Evolutionary conservation across 1,140 invertebrate species (phyloP).

Genomic region (Diabrotica undecimpunctata): DNA sequence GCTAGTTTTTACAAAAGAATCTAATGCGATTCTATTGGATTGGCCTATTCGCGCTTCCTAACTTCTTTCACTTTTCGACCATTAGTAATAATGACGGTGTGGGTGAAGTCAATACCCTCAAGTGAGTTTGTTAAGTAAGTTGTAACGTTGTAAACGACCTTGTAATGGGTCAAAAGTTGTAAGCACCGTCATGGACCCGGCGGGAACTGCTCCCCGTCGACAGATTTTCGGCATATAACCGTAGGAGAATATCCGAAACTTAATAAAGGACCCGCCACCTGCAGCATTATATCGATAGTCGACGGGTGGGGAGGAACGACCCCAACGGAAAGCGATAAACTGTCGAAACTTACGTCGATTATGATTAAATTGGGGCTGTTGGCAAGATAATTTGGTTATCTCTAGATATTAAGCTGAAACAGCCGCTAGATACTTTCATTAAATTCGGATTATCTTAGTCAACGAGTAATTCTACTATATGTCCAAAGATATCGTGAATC

Average conservation of each 20-base stretch:
- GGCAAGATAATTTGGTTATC: not conserved
- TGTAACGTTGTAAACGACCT: conserved; percentile 18
- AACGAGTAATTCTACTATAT: not conserved
- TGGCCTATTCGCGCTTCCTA: too few relatives aligned
- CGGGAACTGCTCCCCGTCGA: conserved; percentile 13
- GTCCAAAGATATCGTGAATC: too few relatives aligned
- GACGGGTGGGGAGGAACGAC: conserved; percentile 1
- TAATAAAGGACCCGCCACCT: conserved; percentile 11
- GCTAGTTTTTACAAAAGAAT: too few relatives aligned
- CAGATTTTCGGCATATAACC: conserved; percentile 9
- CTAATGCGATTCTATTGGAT: too few relatives aligned
- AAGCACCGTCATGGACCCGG: conserved; percentile 8
- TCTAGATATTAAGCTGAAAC: not conserved
- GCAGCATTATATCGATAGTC: conserved; percentile 2
- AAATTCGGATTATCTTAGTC: not conserved
- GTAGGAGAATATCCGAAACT: not conserved
- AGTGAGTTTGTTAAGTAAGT: conserved; percentile 15
- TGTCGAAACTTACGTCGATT: not conserved
- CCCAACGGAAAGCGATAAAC: not conserved
- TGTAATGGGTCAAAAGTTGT: conserved; percentile 19
- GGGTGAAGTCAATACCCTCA: conserved; percentile 16
- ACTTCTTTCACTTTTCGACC: too few relatives aligned
- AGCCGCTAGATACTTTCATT: not conserved
- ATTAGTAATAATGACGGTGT: too few relatives aligned
- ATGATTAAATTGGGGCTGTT: not conserved